Evolutionary conservation across 1,140 invertebrate species (phyloP).

Genomic region (Leptinotarsa defecta): DNA sequence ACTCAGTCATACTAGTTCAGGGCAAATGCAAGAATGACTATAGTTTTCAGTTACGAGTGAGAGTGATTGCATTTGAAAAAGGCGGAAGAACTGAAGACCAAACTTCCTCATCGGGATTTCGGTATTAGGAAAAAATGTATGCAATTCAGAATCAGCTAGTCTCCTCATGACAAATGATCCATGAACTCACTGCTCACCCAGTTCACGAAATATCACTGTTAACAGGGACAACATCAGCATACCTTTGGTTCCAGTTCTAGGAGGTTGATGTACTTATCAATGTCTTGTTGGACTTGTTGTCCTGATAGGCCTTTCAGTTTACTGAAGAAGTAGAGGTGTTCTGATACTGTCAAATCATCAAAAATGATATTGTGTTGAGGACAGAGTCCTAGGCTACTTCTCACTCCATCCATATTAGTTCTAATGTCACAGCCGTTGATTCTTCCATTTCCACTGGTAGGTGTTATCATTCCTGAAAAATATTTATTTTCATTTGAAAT

Average conservation of each 20-base stretch:
- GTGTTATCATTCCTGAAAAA: slow-evolving; percentile 60
- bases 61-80: too few relatives aligned
- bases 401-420: slow-evolving; percentile 63
- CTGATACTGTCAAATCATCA: slow-evolving; percentile 83
- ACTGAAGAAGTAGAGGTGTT: slow-evolving; percentile 89
- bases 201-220: too few relatives aligned
- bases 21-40: too few relatives aligned
- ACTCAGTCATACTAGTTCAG: too few relatives aligned
- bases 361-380: slow-evolving; percentile 96
- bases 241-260: slow-evolving; percentile 67
- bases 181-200: too few relatives aligned
- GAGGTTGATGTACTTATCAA: slow-evolving; percentile 68
- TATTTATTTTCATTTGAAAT: background rate
- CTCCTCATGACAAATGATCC: too few relatives aligned
- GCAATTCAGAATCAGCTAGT: too few relatives aligned
- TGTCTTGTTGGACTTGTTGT: slow-evolving; percentile 60
- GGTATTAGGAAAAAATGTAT: too few relatives aligned
- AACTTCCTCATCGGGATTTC: too few relatives aligned
- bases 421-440: slow-evolving; percentile 72
- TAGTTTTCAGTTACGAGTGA: too few relatives aligned
- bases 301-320: slow-evolving; percentile 73
- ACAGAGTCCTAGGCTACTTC: slow-evolving; percentile 80
- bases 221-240: background rate
- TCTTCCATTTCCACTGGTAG: slow-evolving; percentile 69
- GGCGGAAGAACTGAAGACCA: too few relatives aligned